Percentiles rank a stretch among this genome's conserved stretches.
Evolutionary conservation across 2,888 invertebrate species (phyloP).

Genomic region (Ditylenchus weischeri): DNA sequence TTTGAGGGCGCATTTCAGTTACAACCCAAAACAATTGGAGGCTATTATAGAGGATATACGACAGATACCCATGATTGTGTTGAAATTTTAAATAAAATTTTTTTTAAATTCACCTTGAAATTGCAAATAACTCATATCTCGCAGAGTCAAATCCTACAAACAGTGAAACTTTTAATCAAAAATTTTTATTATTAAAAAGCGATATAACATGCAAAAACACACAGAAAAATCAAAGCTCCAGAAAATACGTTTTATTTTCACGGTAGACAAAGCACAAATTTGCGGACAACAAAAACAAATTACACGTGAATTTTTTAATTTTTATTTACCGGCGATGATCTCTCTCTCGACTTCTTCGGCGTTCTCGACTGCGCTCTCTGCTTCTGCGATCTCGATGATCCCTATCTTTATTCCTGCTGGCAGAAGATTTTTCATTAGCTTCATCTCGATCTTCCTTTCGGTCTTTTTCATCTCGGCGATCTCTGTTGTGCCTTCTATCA

Average conservation of each 20-base stretch:
- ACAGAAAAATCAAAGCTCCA: too few relatives aligned
- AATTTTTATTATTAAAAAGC: background rate
- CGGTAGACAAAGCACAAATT: too few relatives aligned
- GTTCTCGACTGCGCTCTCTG: constrained; percentile 27
- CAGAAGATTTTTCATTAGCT: background rate
- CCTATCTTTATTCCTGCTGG: constrained; percentile 12
- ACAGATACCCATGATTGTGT: too few relatives aligned
- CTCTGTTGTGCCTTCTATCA: background rate
- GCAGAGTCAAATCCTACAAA: too few relatives aligned
- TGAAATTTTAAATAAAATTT: too few relatives aligned
- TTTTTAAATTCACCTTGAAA: constrained; percentile 20
- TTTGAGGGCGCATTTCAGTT: too few relatives aligned
- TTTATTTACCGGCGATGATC: constrained; percentile 8
- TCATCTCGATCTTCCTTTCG: constrained; percentile 7
- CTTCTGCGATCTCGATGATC: constrained; percentile 20
- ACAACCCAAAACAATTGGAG: too few relatives aligned
- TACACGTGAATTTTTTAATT: too few relatives aligned
- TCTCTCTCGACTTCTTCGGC: constrained; percentile 20
- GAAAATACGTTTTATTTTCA: too few relatives aligned
- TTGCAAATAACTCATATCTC: constrained; percentile 13
- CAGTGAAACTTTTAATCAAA: background rate
- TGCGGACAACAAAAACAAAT: too few relatives aligned
- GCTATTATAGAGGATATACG: too few relatives aligned
- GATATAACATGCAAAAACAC: too few relatives aligned
- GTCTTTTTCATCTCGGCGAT: constrained; percentile 1